Percentiles rank a stretch among this genome's conserved stretches.
Conservation (phyloP, 30 jellyfish, hydroid and myxozoan genomes). For the Clytia hemisphaerica region DNA sequence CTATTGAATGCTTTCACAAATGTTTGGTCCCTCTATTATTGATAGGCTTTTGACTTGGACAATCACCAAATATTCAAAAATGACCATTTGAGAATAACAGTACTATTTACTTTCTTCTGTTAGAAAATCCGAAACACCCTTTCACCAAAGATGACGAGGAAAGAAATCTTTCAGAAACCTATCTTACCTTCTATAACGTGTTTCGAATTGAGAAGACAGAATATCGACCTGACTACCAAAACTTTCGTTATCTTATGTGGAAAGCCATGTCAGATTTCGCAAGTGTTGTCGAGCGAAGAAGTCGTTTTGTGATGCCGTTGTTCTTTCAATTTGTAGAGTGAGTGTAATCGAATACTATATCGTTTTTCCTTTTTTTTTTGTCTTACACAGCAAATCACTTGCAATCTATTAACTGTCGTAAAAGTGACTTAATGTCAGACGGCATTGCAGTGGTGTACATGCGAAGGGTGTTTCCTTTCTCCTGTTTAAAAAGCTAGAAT, state of each 20-base stretch:
- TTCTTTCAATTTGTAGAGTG: conserved; percentile 56
- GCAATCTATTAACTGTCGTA: neutral
- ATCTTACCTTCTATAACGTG: too few species aligned
- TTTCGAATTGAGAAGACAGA: too few species aligned
- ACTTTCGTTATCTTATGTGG: conserved; percentile 50
- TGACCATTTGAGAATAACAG: too few species aligned
- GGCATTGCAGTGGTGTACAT: neutral
- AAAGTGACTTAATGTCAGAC: neutral
- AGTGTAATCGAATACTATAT: neutral
- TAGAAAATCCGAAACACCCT: too few species aligned
- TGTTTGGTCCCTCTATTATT: too few species aligned
- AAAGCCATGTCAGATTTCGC: conserved; percentile 61
- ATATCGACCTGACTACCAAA: conserved; percentile 45
- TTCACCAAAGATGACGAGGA: too few species aligned
- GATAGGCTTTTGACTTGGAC: too few species aligned
- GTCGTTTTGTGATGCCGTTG: conserved; percentile 62
- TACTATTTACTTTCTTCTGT: too few species aligned
- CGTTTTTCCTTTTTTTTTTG: neutral
- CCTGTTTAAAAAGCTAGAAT: neutral
- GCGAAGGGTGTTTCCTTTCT: too few species aligned
- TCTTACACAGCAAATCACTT: neutral
- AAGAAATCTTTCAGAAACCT: too few species aligned
- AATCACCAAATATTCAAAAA: too few species aligned
- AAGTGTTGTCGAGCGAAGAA: conserved; percentile 48
- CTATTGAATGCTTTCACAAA: too few species aligned